Conservation (phyloP, 2,888 invertebrate genomes). For the Conchocele bisecta region DNA sequence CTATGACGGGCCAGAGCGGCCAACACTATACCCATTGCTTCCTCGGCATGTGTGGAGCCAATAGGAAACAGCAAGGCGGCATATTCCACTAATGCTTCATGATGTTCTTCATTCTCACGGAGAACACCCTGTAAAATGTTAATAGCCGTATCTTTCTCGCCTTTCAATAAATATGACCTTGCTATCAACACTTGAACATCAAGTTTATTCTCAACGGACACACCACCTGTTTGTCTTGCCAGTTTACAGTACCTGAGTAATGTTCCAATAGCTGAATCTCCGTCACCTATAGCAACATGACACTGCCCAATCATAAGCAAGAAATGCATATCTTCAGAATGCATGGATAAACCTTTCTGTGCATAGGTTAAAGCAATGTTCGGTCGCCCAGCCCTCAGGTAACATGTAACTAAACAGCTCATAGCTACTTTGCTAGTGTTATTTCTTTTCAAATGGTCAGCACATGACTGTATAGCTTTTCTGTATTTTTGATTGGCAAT, state of each 20-base stretch:
- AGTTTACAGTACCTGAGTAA: constrained; percentile 51
- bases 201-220: constrained; percentile 40
- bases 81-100: constrained; percentile 60
- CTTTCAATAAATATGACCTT: constrained; percentile 56
- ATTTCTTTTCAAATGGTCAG: constrained; percentile 47
- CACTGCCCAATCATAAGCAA: constrained; percentile 32
- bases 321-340: constrained; percentile 29
- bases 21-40: constrained; percentile 55
- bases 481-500: constrained; percentile 45
- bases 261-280: constrained; percentile 49
- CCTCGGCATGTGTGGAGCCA: constrained; percentile 53
- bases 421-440: constrained; percentile 28
- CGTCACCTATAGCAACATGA: constrained; percentile 42
- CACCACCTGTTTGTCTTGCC: constrained; percentile 42
- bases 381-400: constrained; percentile 49
- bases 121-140: constrained; percentile 60
- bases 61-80: constrained; percentile 51
- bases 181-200: constrained; percentile 60
- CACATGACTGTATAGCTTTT: constrained; percentile 53
- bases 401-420: constrained; percentile 46
- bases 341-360: constrained; percentile 27
- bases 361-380: constrained; percentile 35
- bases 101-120: constrained; percentile 51
- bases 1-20: constrained; percentile 46
- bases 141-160: constrained; percentile 62